phyloP scores from a whole-genome alignment of 2,888 invertebrate genomes.

The Drosophila testacea region DNA sequence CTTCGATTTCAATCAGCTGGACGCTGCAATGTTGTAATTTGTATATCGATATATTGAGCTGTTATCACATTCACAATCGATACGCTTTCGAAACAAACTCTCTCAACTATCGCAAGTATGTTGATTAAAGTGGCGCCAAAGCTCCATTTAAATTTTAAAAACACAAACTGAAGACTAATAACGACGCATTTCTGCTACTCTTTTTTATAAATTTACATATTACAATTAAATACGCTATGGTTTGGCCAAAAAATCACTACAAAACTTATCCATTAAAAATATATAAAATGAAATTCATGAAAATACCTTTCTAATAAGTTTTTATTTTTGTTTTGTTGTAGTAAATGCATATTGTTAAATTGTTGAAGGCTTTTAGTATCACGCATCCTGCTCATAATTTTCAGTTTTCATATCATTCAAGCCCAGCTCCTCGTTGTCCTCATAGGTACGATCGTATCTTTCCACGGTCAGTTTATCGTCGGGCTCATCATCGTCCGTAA shows the following conservation, averaged over 20 bases:
- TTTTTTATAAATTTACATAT: too few species aligned
- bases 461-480: constrained; percentile 91
- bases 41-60: constrained; percentile 8
- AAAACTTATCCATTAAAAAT: too few species aligned
- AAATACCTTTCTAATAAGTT: neutral
- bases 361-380: constrained; percentile 30
- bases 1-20: constrained; percentile 40
- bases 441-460: constrained; percentile 92
- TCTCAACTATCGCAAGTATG: too few species aligned
- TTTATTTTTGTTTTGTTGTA: constrained; percentile 10
- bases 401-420: constrained; percentile 98
- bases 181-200: too few species aligned
- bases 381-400: constrained; percentile 87
- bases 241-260: too few species aligned
- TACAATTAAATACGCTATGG: too few species aligned
- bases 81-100: neutral
- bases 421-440: constrained; percentile 98
- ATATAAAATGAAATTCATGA: too few species aligned
- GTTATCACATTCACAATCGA: neutral
- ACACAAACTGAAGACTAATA: too few species aligned
- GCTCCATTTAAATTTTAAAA: too few species aligned
- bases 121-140: too few species aligned
- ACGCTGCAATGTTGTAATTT: neutral
- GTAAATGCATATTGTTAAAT: constrained; percentile 54
- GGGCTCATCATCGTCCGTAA: constrained; percentile 87